Evolutionary conservation across 2,797 vertebrate species (phyloP).

Genomic region (Coregonus sp.): DNA sequence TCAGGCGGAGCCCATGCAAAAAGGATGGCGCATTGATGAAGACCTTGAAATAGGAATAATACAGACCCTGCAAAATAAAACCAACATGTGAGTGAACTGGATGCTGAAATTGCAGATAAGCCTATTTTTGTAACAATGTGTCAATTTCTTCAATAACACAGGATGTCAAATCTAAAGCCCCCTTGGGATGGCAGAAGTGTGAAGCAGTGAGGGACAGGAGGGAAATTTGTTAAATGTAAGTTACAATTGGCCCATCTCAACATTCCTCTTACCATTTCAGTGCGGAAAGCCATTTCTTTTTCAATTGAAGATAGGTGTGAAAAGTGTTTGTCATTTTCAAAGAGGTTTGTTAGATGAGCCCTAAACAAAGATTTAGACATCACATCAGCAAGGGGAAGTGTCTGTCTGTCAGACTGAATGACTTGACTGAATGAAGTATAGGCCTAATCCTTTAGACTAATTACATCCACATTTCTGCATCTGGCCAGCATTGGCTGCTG

Average conservation of each 20-base stretch:
- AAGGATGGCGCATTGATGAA: slow-evolving; percentile 92
- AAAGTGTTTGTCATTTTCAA: slow-evolving; percentile 96
- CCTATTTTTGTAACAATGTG: neutral
- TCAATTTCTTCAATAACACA: neutral
- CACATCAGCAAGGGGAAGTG: too few species aligned
- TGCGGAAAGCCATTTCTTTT: slow-evolving; percentile 98
- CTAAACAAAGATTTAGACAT: slow-evolving; percentile 59
- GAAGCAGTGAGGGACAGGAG: neutral
- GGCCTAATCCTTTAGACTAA: too few species aligned
- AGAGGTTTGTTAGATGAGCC: slow-evolving; percentile 90
- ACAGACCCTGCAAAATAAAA: slow-evolving; percentile 82
- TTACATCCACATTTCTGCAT: too few species aligned
- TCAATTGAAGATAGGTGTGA: slow-evolving; percentile 94
- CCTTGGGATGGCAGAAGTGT: neutral
- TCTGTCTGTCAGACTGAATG: too few species aligned
- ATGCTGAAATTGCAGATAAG: neutral
- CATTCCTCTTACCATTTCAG: slow-evolving; percentile 88
- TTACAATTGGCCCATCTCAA: neutral
- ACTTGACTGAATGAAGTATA: neutral
- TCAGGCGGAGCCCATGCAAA: slow-evolving; percentile 80
- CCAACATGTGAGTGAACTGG: neutral
- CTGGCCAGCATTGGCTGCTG: too few species aligned
- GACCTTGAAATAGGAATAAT: slow-evolving; percentile 98
- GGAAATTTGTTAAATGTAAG: neutral
- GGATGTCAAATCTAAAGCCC: neutral